Evolutionary conservation across 1,140 invertebrate species (phyloP).

Genomic region (Ceratosolen solmsi): DNA sequence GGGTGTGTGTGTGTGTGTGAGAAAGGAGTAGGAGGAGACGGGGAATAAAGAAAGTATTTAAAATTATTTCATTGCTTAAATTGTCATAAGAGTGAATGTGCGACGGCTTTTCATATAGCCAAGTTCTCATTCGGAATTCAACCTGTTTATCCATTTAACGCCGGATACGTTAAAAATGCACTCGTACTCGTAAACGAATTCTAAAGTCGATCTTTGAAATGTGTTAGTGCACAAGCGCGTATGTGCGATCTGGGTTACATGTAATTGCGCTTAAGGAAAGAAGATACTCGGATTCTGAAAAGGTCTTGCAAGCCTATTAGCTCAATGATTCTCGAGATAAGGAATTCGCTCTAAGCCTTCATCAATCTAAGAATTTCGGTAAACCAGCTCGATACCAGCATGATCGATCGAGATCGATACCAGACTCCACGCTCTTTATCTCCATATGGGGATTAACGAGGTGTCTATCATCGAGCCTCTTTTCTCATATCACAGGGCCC

Average conservation of each 20-base stretch:
- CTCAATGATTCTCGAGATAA: neutral
- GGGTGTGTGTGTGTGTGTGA: too few relatives aligned
- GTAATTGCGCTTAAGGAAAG: slow-evolving; percentile 1
- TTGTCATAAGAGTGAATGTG: neutral
- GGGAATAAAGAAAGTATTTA: slow-evolving; percentile 24
- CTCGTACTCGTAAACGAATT: neutral
- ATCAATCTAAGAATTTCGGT: neutral
- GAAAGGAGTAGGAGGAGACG: too few relatives aligned
- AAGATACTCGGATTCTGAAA: neutral
- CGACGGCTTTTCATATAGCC: neutral
- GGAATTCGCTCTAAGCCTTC: neutral
- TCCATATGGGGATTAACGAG: slow-evolving; percentile 1
- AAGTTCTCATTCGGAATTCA: neutral
- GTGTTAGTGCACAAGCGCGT: too few relatives aligned
- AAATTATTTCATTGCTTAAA: slow-evolving; percentile 5
- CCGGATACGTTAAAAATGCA: neutral
- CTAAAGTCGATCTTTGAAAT: neutral
- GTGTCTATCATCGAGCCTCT: neutral
- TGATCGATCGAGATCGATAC: neutral
- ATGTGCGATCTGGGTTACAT: too few relatives aligned
- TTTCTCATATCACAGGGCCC: too few relatives aligned
- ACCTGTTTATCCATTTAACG: too few relatives aligned
- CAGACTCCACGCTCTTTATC: neutral
- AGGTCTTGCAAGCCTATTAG: neutral
- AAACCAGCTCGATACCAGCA: neutral